Evolutionary conservation across 2,888 invertebrate genomes (phyloP).

Genomic region (Cecidostiba fungosa): DNA sequence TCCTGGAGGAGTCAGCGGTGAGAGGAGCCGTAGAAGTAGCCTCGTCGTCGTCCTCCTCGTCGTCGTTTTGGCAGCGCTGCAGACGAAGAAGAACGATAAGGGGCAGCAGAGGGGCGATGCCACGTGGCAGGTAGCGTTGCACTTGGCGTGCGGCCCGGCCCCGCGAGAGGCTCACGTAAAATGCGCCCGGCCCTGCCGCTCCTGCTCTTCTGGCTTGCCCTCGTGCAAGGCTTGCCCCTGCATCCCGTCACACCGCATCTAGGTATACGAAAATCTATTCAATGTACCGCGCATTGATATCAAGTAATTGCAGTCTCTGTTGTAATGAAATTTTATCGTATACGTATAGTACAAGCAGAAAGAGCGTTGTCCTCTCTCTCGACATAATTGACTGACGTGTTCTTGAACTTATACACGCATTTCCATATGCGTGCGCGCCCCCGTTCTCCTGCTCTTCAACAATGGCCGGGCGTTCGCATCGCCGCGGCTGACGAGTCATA

Average conservation of each 20-base stretch:
- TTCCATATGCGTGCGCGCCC: conserved; percentile 5
- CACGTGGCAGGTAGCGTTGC: conserved; percentile 60
- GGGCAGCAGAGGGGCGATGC: conserved; percentile 40
- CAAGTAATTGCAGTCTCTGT: too few species aligned
- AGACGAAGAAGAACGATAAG: conserved; percentile 32
- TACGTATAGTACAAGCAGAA: background rate
- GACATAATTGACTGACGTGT: conserved; percentile 55
- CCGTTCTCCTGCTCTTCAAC: conserved; percentile 18
- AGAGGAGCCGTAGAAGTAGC: conserved; percentile 8
- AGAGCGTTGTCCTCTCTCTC: conserved; percentile 58
- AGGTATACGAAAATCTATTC: conserved; percentile 71
- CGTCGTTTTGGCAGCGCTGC: background rate
- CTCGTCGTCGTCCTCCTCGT: conserved; percentile 16
- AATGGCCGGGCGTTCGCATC: background rate
- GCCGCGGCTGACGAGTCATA: conserved; percentile 15
- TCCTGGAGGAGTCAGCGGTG: conserved; percentile 41
- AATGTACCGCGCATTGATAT: too few species aligned
- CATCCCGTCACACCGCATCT: conserved; percentile 73
- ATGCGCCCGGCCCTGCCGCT: conserved; percentile 68
- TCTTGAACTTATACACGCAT: conserved; percentile 59
- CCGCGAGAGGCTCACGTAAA: conserved; percentile 61
- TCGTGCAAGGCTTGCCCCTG: conserved; percentile 73
- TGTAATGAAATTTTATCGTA: too few species aligned
- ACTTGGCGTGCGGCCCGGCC: conserved; percentile 34
- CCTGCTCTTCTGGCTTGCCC: conserved; percentile 66